Percentiles rank a stretch among this genome's conserved stretches.
phyloP scores from a whole-genome alignment of 2,113 vertebrate genomes.

The Strix uralensis region DNA sequence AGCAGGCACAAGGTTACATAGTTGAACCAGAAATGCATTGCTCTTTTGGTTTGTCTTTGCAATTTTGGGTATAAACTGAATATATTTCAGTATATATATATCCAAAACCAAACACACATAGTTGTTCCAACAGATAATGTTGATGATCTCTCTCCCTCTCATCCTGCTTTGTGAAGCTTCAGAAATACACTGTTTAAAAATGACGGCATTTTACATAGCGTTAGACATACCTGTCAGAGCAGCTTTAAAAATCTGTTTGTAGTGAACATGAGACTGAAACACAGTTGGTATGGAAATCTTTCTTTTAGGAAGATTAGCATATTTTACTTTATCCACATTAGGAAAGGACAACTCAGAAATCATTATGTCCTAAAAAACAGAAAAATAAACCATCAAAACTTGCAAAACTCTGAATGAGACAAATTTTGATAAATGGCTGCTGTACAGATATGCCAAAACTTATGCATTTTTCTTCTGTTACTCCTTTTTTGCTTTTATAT shows the following conservation, averaged over 20 bases:
- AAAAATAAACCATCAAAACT: not conserved
- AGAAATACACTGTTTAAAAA: not conserved
- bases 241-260: constrained; percentile 74
- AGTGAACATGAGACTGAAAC: constrained; percentile 74
- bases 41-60: not conserved
- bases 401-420: not conserved
- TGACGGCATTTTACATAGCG: not conserved
- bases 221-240: constrained; percentile 72
- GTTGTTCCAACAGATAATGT: not conserved
- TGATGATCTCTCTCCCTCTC: not conserved
- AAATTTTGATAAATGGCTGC: not conserved
- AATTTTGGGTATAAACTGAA: not conserved
- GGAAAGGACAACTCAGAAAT: constrained; percentile 74
- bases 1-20: not conserved
- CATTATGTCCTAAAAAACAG: constrained; percentile 56
- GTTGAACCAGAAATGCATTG: not conserved
- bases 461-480: not conserved
- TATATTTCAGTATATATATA: not conserved
- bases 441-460: not conserved
- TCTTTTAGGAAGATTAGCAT: constrained; percentile 65
- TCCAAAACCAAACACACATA: not conserved
- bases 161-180: not conserved
- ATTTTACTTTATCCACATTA: constrained; percentile 16
- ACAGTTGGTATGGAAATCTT: constrained; percentile 62
- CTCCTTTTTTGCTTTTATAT: not conserved